Base-by-base conservation (phyloP, 23 tunicate species). In the Phallusia fumigata region DNA sequence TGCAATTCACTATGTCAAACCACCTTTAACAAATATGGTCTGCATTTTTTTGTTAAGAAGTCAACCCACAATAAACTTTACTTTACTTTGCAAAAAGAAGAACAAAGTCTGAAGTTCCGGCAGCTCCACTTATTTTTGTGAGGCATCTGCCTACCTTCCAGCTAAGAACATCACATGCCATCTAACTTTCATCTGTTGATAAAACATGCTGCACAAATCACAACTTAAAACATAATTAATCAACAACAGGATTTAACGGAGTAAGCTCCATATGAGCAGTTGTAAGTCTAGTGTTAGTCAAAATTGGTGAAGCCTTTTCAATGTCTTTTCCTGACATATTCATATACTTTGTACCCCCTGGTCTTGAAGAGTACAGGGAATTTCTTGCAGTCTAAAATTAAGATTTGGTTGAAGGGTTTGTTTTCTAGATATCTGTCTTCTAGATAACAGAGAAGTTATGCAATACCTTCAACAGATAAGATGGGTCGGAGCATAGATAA, bases 121-220 rank as follows among this genome's bases (percentile, higher is more conserved):
- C 30, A 11, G 85, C 81, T 11, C 40, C 40, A 13, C 18, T 13
- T 13, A 73, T 35, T 24, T 12, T 51, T 51, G 22, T 21, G 30
- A 81, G 79, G 30, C 79, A 65, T 18, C 75, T 72, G 18, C 85
- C 85, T 28, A 81, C 85, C 19, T 72, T 65, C 51, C 51, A 65
- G 64, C 85, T 81, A 32, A 81, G 79, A 74, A 75, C 40, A 31
- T 65, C 79, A 28, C 50, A 76, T 30, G 85, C 85, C 26, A 81
- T 18, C 85, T 44, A 11, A 81, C 85, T 33, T 81, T 81, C 85
- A 81, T 81, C 85, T 81, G 22, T 34, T 12, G 21, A 72, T 15
- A 51, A 51, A 51, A 51, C 15, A 51, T 13, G 18, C 58, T 13
- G n/a, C n/a, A n/a, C n/a, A n/a, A n/a, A n/a, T 51, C 15, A 13